phyloP scores from a whole-genome alignment of 2,797 vertebrate species.

The Aldrovandia affinis region DNA sequence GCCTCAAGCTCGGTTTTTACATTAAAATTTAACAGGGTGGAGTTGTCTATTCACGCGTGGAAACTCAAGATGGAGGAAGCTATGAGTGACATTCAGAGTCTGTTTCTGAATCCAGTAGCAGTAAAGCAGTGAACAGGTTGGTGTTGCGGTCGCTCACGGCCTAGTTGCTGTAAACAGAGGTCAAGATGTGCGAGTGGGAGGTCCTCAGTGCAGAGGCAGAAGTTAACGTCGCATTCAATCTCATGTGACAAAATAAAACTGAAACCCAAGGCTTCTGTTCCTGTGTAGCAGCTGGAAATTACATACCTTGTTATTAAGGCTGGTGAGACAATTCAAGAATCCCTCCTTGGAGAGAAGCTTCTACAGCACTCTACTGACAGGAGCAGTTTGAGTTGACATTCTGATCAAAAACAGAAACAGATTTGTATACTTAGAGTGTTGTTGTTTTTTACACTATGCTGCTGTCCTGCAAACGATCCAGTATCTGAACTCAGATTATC shows the following conservation, averaged over 20 bases:
- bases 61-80: neutral
- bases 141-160: neutral
- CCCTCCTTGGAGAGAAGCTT: slow-evolving; percentile 47
- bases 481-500: slow-evolving; percentile 34
- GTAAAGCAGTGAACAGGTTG: neutral
- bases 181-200: neutral
- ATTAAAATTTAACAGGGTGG: slow-evolving; percentile 54
- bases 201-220: neutral
- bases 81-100: neutral
- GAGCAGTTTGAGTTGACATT: neutral
- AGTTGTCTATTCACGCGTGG: neutral
- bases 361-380: neutral
- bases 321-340: slow-evolving; percentile 66
- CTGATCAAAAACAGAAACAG: neutral
- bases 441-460: neutral
- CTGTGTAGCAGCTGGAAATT: neutral
- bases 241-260: neutral
- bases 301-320: slow-evolving; percentile 56
- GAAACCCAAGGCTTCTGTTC: neutral
- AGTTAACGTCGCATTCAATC: neutral
- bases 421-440: neutral
- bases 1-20: slow-evolving; percentile 53
- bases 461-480: slow-evolving; percentile 7
- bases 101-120: neutral
- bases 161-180: neutral